These are phyloP conservation scores for Helogale parvula DNA, from an alignment of 2,113 vertebrate genomes.

Conservation along the genomic window DNA sequence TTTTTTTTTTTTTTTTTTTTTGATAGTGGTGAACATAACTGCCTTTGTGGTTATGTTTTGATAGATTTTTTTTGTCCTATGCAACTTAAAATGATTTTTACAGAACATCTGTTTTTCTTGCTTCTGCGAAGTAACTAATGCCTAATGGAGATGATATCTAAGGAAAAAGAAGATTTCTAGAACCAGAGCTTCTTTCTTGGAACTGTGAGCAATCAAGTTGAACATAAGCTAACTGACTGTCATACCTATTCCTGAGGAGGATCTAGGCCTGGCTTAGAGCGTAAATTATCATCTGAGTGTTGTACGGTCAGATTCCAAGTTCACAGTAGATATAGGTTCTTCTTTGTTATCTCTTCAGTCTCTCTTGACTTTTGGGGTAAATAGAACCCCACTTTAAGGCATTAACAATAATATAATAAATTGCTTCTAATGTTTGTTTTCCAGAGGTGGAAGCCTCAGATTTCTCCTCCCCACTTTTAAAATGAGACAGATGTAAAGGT, in stretches of 20 bases:
- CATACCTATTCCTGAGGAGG: background rate
- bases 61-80: background rate
- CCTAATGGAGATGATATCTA: background rate
- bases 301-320: background rate
- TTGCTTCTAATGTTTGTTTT: background rate
- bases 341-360: background rate
- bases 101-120: background rate
- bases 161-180: background rate
- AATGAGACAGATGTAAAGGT: background rate
- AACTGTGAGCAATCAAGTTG: background rate
- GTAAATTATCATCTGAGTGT: background rate
- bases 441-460: background rate
- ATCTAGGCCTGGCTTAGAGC: background rate
- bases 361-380: background rate
- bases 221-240: background rate
- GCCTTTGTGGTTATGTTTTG: background rate
- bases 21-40: background rate
- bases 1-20: background rate
- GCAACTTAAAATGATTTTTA: background rate
- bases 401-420: background rate
- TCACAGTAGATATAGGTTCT: background rate
- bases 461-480: no score
- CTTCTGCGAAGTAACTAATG: background rate
- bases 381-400: background rate
- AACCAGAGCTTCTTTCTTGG: background rate